Evolutionary conservation across 2,888 invertebrate genomes (phyloP).

Genomic region (Luffia ferchaultella): DNA sequence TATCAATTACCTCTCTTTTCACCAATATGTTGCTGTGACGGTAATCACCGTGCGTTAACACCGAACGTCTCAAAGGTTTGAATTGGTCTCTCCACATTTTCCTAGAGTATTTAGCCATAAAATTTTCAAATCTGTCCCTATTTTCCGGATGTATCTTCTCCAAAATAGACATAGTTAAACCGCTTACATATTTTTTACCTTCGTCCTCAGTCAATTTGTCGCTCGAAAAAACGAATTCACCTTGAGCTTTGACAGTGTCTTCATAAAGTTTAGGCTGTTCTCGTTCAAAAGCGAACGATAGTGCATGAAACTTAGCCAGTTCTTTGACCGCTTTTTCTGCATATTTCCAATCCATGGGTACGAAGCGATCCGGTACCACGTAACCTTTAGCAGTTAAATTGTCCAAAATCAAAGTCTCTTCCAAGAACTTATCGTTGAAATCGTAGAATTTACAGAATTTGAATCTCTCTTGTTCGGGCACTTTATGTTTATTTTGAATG

Average conservation of each 20-base stretch:
- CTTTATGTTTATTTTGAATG: conserved; percentile 6
- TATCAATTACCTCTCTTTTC: conserved; percentile 7
- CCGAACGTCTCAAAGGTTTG: conserved; percentile 1
- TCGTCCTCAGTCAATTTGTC: not conserved
- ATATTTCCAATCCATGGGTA: conserved; percentile 6
- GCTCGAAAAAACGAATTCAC: conserved; percentile 5
- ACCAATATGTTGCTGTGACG: conserved; percentile 9
- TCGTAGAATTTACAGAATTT: conserved; percentile 6
- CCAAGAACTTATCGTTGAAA: conserved; percentile 2
- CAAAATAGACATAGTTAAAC: not conserved
- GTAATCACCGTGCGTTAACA: conserved; percentile 8
- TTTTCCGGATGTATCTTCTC: conserved; percentile 1
- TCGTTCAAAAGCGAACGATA: conserved; percentile 7
- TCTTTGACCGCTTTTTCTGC: conserved; percentile 4
- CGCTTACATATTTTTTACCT: conserved; percentile 2
- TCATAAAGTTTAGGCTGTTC: conserved; percentile 6
- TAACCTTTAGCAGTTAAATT: conserved; percentile 6
- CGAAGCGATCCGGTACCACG: conserved; percentile 3
- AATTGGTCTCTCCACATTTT: conserved; percentile 1
- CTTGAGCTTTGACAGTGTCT: conserved; percentile 1
- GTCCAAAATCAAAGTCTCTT: conserved; percentile 7
- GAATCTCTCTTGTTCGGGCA: conserved; percentile 5
- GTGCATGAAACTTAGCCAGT: conserved; percentile 10
- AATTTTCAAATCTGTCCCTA: not conserved
- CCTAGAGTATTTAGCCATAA: conserved; percentile 1